A percentile compares a stretch with the other conserved stretches of the same genome.
Conservation (phyloP, 2,113 vertebrate genomes). For the Pseudorectes ferrugineus region DNA sequence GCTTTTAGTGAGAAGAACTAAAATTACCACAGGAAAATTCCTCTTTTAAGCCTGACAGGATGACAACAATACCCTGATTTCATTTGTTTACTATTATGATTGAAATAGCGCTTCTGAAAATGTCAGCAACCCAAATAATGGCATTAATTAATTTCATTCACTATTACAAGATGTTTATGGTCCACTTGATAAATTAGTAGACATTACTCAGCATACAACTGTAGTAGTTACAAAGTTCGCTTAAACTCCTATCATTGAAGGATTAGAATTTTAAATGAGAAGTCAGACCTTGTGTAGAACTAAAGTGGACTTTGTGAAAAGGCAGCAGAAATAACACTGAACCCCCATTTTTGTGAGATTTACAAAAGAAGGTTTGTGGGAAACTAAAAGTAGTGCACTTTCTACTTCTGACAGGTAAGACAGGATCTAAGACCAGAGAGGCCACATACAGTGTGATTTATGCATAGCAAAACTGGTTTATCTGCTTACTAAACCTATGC, state of each 20-base stretch:
- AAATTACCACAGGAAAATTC: neutral
- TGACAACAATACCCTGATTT: neutral
- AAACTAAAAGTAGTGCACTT: neutral
- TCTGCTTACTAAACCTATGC: neutral
- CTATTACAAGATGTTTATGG: neutral
- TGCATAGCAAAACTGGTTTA: neutral
- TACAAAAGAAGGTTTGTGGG: neutral
- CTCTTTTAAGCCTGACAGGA: neutral
- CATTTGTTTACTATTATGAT: neutral
- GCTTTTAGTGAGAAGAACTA: neutral
- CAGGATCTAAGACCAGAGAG: neutral
- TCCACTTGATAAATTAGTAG: neutral
- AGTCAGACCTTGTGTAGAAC: neutral
- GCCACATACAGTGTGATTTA: neutral
- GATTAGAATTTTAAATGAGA: neutral
- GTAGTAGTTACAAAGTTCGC: neutral
- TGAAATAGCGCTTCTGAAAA: neutral
- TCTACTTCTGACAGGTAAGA: neutral
- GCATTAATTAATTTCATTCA: neutral
- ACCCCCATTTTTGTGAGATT: fast-evolving
- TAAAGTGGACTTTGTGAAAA: neutral
- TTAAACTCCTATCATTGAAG: neutral
- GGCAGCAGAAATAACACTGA: neutral
- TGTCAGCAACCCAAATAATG: neutral
- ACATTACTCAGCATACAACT: neutral